These are phyloP conservation scores for Engystomops pustulosus DNA, from an alignment of 2,113 vertebrate genomes.

Conservation along the genomic window DNA sequence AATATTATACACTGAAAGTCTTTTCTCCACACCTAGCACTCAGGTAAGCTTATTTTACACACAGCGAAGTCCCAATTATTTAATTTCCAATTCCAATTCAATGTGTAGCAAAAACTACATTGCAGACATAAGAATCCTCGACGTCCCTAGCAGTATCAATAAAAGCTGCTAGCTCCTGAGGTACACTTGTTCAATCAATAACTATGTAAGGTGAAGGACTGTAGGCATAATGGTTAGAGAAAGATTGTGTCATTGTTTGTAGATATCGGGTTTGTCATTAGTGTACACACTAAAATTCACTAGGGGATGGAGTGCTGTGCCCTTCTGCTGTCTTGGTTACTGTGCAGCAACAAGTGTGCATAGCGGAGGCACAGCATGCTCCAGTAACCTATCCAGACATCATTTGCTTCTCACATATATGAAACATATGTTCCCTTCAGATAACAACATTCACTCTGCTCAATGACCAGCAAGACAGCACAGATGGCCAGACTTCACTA, in stretches of 20 bases:
- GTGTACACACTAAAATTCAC: background rate
- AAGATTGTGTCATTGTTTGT: background rate
- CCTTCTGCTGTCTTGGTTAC: constrained; percentile 47
- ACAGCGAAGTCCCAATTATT: no score
- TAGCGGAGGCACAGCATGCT: constrained; percentile 12
- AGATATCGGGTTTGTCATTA: background rate
- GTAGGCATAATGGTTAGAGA: no score
- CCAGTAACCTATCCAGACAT: constrained; percentile 33
- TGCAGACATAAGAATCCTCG: no score
- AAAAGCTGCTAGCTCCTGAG: no score
- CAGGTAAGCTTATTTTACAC: no score
- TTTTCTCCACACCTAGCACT: no score
- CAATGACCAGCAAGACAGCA: constrained; percentile 4
- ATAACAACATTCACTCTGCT: constrained; percentile 32
- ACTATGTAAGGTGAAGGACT: no score
- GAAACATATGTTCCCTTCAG: constrained; percentile 50
- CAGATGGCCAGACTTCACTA: constrained; percentile 20
- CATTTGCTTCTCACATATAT: constrained; percentile 15
- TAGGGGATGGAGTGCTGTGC: background rate
- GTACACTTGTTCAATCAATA: no score
- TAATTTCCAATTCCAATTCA: no score
- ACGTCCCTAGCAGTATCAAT: no score
- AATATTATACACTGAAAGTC: no score
- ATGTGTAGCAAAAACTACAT: no score
- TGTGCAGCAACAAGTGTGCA: constrained; percentile 35